A percentile compares a stretch with the other conserved stretches of the same genome.
Evolutionary conservation across 2,797 vertebrate species (phyloP).

Genomic region (Cirrhinus molitorella): DNA sequence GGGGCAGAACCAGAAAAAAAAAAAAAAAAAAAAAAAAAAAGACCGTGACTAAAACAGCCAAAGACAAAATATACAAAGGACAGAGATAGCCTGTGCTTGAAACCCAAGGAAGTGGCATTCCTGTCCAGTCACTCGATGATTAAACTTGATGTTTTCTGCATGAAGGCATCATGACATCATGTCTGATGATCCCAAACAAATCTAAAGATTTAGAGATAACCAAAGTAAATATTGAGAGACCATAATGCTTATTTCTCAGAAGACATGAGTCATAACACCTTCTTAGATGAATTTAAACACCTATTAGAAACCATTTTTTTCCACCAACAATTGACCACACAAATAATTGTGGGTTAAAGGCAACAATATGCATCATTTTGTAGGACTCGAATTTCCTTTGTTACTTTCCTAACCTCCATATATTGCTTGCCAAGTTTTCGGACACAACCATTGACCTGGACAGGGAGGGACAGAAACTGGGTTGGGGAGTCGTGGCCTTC

Average conservation of each 20-base stretch:
- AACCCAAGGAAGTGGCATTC: not conserved
- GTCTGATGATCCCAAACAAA: conserved; percentile 8
- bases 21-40: not conserved
- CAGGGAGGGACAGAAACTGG: not conserved
- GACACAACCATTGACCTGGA: not conserved
- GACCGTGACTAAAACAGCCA: not conserved
- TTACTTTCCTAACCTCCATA: not conserved
- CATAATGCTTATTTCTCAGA: not conserved
- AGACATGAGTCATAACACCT: not conserved
- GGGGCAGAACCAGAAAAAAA: not conserved
- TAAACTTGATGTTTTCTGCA: not conserved
- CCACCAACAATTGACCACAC: not conserved
- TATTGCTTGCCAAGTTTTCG: not conserved
- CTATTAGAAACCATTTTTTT: not conserved
- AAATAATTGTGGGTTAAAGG: not conserved
- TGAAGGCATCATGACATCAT: conserved; percentile 30
- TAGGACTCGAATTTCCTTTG: not conserved
- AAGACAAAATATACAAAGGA: conserved; percentile 10
- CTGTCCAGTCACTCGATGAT: conserved; percentile 12
- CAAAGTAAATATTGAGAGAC: conserved; percentile 12
- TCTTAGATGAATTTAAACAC: not conserved
- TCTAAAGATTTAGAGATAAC: not conserved
- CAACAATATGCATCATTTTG: not conserved
- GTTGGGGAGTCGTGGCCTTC: conserved; percentile 19
- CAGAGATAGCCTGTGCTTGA: not conserved